Conservation (phyloP, 2,113 vertebrate genomes). For the Solea solea region DNA sequence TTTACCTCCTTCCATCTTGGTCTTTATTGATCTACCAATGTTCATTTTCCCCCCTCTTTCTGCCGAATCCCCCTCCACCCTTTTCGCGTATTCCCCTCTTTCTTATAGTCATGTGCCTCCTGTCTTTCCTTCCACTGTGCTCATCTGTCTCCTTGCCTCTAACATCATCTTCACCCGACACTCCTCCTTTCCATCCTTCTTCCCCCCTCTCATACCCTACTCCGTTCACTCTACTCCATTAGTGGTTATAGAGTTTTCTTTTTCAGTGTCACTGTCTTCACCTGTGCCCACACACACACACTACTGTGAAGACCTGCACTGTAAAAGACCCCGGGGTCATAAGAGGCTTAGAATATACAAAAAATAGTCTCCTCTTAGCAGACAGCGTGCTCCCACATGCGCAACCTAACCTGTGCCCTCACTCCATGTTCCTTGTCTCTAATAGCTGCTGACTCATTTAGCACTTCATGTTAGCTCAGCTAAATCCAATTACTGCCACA, state of each 20-base stretch:
- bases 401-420: conserved; percentile 49
- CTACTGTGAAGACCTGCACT: not conserved
- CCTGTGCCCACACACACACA: conserved; percentile 25
- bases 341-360: conserved; percentile 1
- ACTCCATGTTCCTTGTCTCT: conserved; percentile 57
- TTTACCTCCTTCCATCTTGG: conserved; percentile 1
- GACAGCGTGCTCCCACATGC: not conserved
- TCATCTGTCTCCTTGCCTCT: conserved; percentile 7
- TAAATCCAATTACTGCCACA: conserved; percentile 71
- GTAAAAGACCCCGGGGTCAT: not conserved
- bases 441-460: conserved; percentile 73
- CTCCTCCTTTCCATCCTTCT: conserved; percentile 6
- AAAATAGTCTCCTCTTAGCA: conserved; percentile 11
- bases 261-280: conserved; percentile 50
- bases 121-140: not conserved
- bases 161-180: conserved; percentile 19
- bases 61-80: not conserved
- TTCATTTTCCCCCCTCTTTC: conserved; percentile 7
- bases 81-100: not conserved
- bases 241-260: conserved; percentile 56
- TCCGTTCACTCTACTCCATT: conserved; percentile 45
- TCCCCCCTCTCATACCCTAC: conserved; percentile 13
- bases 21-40: not conserved
- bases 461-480: conserved; percentile 72
- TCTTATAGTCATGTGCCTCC: not conserved